Evolutionary conservation across 2,888 invertebrate species (phyloP).

Genomic region (Drosophila anomalata): DNA sequence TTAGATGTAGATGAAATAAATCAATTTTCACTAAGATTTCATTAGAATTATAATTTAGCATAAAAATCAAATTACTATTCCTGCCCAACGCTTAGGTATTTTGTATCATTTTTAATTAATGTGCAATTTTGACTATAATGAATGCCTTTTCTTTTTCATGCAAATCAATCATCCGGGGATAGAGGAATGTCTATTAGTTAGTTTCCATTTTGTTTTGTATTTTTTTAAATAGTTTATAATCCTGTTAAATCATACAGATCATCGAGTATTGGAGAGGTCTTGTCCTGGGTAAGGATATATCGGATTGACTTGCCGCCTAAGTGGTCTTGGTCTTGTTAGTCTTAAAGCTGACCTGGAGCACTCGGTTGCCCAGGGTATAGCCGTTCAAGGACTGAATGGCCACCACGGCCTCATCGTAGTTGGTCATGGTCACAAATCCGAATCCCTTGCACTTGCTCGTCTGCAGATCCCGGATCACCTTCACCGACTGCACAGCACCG

Average conservation of each 20-base stretch:
- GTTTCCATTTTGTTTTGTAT: neutral
- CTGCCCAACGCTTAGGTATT: constrained; percentile 4
- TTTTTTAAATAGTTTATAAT: constrained; percentile 3
- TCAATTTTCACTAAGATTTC: constrained; percentile 74
- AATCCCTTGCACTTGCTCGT: constrained; percentile 99
- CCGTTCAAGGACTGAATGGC: constrained; percentile 98
- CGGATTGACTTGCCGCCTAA: constrained; percentile 57
- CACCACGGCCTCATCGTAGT: constrained; percentile 98
- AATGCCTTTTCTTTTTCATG: constrained; percentile 19
- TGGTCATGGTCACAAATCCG: constrained; percentile 99
- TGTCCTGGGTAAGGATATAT: constrained; percentile 5
- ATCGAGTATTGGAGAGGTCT: constrained; percentile 32
- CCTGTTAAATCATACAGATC: constrained; percentile 37
- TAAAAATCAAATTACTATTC: constrained; percentile 47
- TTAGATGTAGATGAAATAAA: constrained; percentile 55
- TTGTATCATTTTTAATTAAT: constrained; percentile 14
- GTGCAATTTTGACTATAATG: constrained; percentile 68
- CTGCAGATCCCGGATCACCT: constrained; percentile 97
- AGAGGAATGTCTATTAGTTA: constrained; percentile 4
- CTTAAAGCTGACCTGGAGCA: constrained; percentile 99
- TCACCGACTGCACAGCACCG: constrained; percentile 98
- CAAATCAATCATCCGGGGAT: constrained; percentile 22
- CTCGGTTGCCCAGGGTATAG: constrained; percentile 96
- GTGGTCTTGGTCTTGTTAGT: constrained; percentile 92
- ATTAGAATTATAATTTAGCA: constrained; percentile 59